Percentiles rank a stretch among this genome's conserved stretches.
These are phyloP conservation scores for Anseranas semipalmata DNA, from an alignment of 2,113 vertebrate species.

Conservation along the genomic window DNA sequence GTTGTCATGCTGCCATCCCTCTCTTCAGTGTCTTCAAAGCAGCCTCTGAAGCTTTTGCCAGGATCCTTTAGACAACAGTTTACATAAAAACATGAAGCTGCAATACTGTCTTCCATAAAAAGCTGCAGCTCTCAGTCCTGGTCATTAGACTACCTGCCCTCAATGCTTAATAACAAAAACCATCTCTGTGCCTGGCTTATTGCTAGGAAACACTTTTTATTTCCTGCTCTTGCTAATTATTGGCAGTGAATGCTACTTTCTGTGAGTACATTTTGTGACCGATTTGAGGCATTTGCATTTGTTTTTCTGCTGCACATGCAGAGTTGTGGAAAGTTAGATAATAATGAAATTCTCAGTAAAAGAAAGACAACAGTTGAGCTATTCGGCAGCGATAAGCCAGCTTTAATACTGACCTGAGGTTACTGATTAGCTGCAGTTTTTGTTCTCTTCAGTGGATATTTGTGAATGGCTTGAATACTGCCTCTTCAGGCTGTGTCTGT, in stretches of 20 bases:
- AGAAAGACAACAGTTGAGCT: not conserved
- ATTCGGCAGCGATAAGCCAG: not conserved
- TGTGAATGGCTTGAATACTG: not conserved
- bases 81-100: not conserved
- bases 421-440: not conserved
- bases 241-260: not conserved
- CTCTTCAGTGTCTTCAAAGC: not conserved
- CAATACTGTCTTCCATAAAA: not conserved
- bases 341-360: not conserved
- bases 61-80: not conserved
- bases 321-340: not conserved
- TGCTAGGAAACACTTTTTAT: not conserved
- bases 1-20: not conserved
- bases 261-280: not conserved
- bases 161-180: not conserved
- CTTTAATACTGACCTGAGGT: not conserved
- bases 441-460: not conserved
- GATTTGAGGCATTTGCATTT: not conserved
- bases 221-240: not conserved
- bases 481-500: not conserved
- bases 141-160: not conserved
- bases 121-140: not conserved
- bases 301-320: not conserved
- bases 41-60: not conserved
- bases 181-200: not conserved